Percentiles rank a stretch among this genome's conserved stretches.
Evolutionary conservation across 2,113 vertebrate species (phyloP).

Genomic region (Oenanthe oenanthe): DNA sequence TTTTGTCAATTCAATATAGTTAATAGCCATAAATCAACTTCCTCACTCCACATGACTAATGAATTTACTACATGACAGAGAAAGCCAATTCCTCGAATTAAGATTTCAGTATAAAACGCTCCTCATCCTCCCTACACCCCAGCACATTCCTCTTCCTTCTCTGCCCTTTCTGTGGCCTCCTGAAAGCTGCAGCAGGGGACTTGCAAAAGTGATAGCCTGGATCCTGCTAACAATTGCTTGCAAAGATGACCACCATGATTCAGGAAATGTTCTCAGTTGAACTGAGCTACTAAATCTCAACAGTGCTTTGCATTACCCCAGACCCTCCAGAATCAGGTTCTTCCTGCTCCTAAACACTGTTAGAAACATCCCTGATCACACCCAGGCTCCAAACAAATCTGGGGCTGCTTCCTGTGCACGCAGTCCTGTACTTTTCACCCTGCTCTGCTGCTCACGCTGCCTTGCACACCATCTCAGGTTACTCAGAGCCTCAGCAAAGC

Average conservation of each 20-base stretch:
- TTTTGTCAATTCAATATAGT: conserved; percentile 21
- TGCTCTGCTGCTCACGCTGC: neutral
- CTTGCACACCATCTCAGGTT: neutral
- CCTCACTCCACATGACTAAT: neutral
- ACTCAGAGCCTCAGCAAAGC: neutral
- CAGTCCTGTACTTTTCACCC: neutral
- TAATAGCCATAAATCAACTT: conserved; percentile 43
- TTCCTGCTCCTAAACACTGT: neutral
- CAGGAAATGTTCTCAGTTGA: neutral
- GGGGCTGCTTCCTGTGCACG: neutral
- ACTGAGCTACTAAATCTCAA: neutral
- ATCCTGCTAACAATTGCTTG: neutral
- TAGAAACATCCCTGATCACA: neutral
- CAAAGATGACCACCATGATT: neutral
- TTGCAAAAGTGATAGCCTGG: neutral
- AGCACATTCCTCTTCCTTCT: neutral
- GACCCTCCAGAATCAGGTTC: neutral
- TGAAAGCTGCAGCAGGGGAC: neutral
- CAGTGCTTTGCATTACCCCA: neutral
- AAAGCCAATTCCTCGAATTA: neutral
- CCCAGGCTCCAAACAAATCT: neutral
- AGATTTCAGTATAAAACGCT: neutral
- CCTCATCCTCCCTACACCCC: neutral
- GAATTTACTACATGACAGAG: conserved; percentile 7
- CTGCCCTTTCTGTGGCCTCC: neutral